Percentiles rank a stretch among this genome's conserved stretches.
These are phyloP conservation scores for Xanthorhoe spadicearia DNA, from an alignment of 2,888 invertebrate genomes.

Conservation along the genomic window DNA sequence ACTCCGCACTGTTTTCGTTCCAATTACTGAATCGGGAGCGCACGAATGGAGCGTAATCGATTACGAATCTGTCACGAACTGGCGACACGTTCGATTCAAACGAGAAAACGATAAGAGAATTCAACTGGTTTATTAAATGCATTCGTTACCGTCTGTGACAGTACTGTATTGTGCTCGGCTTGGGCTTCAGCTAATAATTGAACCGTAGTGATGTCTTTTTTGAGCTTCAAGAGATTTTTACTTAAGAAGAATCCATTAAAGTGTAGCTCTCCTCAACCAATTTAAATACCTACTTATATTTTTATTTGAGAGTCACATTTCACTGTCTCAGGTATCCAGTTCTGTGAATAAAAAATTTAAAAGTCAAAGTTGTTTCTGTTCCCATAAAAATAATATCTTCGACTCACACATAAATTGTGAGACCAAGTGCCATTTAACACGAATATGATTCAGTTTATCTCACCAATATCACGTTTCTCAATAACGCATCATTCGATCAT, in stretches of 20 bases:
- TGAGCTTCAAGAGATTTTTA: background rate
- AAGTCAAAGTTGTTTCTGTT: conserved; percentile 1
- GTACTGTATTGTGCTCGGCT: conserved; percentile 12
- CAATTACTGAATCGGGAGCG: conserved; percentile 73
- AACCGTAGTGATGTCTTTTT: background rate
- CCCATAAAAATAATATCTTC: conserved; percentile 9
- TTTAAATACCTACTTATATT: background rate
- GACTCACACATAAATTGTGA: conserved; percentile 23
- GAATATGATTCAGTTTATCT: conserved; percentile 29
- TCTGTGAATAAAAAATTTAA: background rate
- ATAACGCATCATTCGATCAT: conserved; percentile 58
- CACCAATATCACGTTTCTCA: conserved; percentile 38
- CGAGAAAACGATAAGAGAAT: conserved; percentile 57
- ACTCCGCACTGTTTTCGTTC: conserved; percentile 57
- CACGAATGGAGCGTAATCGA: conserved; percentile 71
- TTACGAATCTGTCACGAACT: conserved; percentile 62
- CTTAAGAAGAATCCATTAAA: background rate
- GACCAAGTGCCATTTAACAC: conserved; percentile 17
- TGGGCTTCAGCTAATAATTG: background rate
- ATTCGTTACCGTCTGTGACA: conserved; percentile 35
- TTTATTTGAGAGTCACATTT: background rate
- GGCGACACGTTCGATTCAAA: conserved; percentile 55
- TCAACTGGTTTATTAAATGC: conserved; percentile 50
- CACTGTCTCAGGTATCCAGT: background rate
- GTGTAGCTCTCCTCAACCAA: background rate